phyloP scores from a whole-genome alignment of 2,888 invertebrate genomes.

The Erpobdella octoculata region DNA sequence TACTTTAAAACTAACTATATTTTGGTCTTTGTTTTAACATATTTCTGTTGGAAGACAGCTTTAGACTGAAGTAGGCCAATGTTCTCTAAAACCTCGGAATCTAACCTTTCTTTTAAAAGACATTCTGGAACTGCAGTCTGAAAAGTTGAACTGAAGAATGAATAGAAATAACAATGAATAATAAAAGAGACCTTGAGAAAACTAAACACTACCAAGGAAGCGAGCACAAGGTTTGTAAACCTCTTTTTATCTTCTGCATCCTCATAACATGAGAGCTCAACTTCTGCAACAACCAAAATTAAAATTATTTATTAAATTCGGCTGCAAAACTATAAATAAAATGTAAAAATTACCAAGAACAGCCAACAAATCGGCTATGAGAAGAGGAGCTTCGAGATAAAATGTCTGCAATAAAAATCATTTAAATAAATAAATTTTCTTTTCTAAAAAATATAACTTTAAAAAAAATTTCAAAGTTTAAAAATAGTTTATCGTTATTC shows the following conservation, averaged over 20 bases:
- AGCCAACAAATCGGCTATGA: conserved; percentile 25
- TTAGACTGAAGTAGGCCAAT: conserved; percentile 80
- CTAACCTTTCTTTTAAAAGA: conserved; percentile 79
- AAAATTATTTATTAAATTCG: not conserved
- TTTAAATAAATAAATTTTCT: too few species aligned
- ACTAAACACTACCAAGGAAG: conserved; percentile 3
- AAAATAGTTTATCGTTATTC: not conserved
- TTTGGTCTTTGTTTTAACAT: conserved; percentile 94
- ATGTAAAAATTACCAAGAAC: conserved; percentile 15
- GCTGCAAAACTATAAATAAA: not conserved
- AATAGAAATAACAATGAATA: not conserved
- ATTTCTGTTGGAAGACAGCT: conserved; percentile 59
- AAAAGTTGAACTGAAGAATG: conserved; percentile 25
- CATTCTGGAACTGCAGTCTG: conserved; percentile 61
- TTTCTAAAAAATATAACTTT: too few species aligned
- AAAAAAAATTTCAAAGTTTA: not conserved
- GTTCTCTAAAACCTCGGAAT: conserved; percentile 85
- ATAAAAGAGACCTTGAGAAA: not conserved
- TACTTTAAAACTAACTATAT: conserved; percentile 70
- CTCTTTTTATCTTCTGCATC: conserved; percentile 67
- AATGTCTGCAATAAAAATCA: too few species aligned
- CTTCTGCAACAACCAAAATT: conserved; percentile 54
- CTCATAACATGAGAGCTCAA: conserved; percentile 66
- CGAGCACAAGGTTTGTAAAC: conserved; percentile 48
- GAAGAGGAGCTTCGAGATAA: conserved; percentile 15